Base-by-base conservation (phyloP, 37 sponge, comb jelly and placozoan species). In the Aphrocallistes beatrix region DNA sequence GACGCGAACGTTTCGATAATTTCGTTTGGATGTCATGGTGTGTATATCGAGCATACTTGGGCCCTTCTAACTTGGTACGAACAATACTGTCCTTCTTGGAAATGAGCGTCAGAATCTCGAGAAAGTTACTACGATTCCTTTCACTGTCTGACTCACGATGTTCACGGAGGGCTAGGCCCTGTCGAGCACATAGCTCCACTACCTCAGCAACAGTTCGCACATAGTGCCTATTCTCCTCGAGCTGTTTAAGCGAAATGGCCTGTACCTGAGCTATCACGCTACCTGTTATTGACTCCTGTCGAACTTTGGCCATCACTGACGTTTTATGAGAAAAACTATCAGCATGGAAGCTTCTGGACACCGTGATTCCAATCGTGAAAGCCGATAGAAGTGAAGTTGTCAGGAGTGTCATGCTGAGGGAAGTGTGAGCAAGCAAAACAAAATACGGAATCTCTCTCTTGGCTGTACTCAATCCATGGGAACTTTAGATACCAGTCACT, bases 391-490 rank as follows among this genome's bases (percentile, higher is more conserved):
- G 49, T 47, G 49, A 47, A 47, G 49, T 47, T 47, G 17, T 47
- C 49, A 47, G 13, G 49, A 47, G 49, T 47, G 49, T 47, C 49
- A n/a, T n/a, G n/a, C 13, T 47, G 17, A 60, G 75, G 21, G 17
- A 60, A 60, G 21, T 60, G 75, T 3, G 75, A 19, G 21, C 75
- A 60, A 19, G 75, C 75, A 60, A 60, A 60, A 42, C 6, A 19
- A 60, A 60, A 60, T 25, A 25, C 10, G n/a, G n/a, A n/a, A n/a
- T n/a, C n/a, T n/a, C n/a, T n/a, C 75, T 60, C 75, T 60, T 60
- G 75, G 8, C 17, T 60, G 32, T 60, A 60, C 75, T 60, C 75
- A 60, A 60, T 60, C 75, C 75, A 60, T 60, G 75, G 34, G 75
- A 60, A 60, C 75, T 60, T 60, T 13, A 60, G 8, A 60, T 60